Percentiles rank a stretch among this genome's conserved stretches.
Evolutionary conservation across 2,888 invertebrate genomes (phyloP).

Genomic region (Rhingia rostrata): DNA sequence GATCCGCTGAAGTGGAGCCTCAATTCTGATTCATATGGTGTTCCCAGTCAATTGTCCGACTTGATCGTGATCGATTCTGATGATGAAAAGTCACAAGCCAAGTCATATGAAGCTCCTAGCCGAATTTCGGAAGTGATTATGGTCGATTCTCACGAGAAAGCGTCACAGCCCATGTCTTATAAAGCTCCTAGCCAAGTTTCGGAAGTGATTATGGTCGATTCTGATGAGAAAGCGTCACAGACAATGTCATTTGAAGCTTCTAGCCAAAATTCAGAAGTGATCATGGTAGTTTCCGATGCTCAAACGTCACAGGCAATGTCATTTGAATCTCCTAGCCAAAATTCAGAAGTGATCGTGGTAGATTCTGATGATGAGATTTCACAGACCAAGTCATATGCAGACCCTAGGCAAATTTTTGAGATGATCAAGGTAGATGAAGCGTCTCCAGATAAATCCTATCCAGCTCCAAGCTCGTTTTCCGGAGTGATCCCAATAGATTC

Average conservation of each 20-base stretch:
- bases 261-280: too few relatives aligned
- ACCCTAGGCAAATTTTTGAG: background rate
- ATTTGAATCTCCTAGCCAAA: background rate
- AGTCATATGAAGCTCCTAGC: constrained; percentile 1
- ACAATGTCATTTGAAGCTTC: too few relatives aligned
- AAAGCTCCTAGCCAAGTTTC: background rate
- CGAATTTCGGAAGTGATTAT: background rate
- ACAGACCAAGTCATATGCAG: background rate
- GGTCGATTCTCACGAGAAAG: too few relatives aligned
- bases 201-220: background rate
- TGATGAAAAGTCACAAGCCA: constrained; percentile 5
- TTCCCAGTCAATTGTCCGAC: background rate
- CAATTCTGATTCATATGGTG: background rate
- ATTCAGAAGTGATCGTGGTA: constrained; percentile 9
- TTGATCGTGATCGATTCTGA: constrained; percentile 1
- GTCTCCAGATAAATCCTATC: too few relatives aligned
- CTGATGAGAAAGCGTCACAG: too few relatives aligned
- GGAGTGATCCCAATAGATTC: background rate
- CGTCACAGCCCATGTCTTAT: background rate
- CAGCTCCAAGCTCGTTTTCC: background rate
- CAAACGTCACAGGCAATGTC: background rate
- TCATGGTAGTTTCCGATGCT: too few relatives aligned
- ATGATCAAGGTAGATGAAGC: background rate
- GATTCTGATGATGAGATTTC: constrained; percentile 13
- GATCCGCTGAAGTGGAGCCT: constrained; percentile 25